These are phyloP conservation scores for Tricholauxania praeusta DNA, from an alignment of 2,888 invertebrate genomes.

Conservation along the genomic window DNA sequence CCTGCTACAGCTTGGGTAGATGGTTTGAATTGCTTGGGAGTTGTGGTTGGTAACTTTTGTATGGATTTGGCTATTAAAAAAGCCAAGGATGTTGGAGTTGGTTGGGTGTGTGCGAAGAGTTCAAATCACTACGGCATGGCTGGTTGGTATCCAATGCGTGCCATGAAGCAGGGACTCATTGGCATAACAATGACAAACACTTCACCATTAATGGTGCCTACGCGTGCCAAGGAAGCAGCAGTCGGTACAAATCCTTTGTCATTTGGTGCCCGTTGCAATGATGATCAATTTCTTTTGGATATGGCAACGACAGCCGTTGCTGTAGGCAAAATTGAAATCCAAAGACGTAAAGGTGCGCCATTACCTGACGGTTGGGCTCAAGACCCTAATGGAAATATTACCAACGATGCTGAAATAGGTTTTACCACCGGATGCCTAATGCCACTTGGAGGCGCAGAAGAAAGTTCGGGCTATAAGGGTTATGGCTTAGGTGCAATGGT, in stretches of 20 bases:
- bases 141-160: slow-evolving; percentile 84
- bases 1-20: slow-evolving; percentile 81
- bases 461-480: slow-evolving; percentile 88
- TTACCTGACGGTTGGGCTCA: slow-evolving; percentile 91
- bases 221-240: slow-evolving; percentile 79
- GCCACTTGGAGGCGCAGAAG: slow-evolving; percentile 81
- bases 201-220: slow-evolving; percentile 89
- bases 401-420: slow-evolving; percentile 76
- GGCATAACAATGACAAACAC: slow-evolving; percentile 94
- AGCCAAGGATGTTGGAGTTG: slow-evolving; percentile 82
- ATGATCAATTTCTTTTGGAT: slow-evolving; percentile 87
- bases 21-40: slow-evolving; percentile 84
- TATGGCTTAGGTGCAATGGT: slow-evolving; percentile 88
- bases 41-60: slow-evolving; percentile 81
- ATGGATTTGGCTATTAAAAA: slow-evolving; percentile 87
- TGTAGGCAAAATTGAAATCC: slow-evolving; percentile 92
- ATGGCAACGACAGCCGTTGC: slow-evolving; percentile 97
- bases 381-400: slow-evolving; percentile 74
- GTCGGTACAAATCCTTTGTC: slow-evolving; percentile 92
- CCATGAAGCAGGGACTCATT: slow-evolving; percentile 78
- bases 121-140: slow-evolving; percentile 94
- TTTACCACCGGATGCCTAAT: slow-evolving; percentile 72
- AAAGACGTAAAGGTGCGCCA: slow-evolving; percentile 78
- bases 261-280: slow-evolving; percentile 78
- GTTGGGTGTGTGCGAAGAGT: slow-evolving; percentile 85